phyloP scores from a whole-genome alignment of 2,113 vertebrate species.

The Tangachromis dhanisi region DNA sequence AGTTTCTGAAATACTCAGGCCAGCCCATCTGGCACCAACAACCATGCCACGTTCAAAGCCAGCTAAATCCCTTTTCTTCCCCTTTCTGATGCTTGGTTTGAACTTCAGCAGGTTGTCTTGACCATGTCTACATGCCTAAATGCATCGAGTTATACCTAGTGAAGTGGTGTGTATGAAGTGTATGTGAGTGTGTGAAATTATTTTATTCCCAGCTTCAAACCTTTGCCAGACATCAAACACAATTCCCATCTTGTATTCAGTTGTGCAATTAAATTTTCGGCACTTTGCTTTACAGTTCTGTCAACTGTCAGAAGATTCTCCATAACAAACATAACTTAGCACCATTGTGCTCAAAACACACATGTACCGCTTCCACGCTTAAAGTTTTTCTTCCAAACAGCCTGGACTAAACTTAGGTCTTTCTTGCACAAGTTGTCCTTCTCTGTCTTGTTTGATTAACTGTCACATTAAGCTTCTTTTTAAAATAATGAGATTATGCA shows the following conservation, averaged over 20 bases:
- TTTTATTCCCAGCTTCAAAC: background rate
- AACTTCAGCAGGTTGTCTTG: background rate
- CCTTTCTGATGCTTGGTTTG: background rate
- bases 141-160: background rate
- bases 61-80: background rate
- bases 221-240: conserved; percentile 42
- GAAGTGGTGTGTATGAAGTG: background rate
- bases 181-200: background rate
- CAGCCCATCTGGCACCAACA: background rate
- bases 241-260: conserved; percentile 1
- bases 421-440: background rate
- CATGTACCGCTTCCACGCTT: conserved; percentile 1
- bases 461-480: background rate
- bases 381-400: conserved; percentile 37
- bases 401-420: background rate
- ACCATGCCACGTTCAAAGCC: background rate
- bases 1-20: background rate
- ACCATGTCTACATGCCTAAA: background rate
- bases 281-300: conserved; percentile 15
- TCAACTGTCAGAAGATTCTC: conserved; percentile 22
- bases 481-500: background rate
- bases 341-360: background rate
- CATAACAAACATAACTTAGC: conserved; percentile 35
- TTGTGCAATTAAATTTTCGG: conserved; percentile 35
- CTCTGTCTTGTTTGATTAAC: conserved; percentile 7